A percentile compares a stretch with the other conserved stretches of the same genome.
Conservation (phyloP, 2,113 vertebrate genomes). For the Athene noctua region DNA sequence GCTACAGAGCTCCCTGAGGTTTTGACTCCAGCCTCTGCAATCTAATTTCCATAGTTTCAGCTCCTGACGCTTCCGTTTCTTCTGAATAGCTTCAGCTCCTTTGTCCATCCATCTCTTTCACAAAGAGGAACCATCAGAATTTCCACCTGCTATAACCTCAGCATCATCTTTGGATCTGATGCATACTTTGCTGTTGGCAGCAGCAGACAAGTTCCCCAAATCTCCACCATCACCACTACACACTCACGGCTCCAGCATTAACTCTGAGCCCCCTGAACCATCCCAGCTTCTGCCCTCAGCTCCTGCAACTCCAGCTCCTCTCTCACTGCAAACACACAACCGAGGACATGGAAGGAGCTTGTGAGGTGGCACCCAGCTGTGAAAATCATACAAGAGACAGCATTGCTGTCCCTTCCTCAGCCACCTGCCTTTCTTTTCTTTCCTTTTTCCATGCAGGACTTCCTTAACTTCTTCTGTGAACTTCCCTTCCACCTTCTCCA, state of each 20-base stretch:
- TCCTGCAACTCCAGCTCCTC: not conserved
- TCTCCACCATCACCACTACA: too few species aligned
- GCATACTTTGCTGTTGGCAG: not conserved
- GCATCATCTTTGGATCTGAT: not conserved
- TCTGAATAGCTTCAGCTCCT: not conserved
- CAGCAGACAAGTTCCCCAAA: not conserved
- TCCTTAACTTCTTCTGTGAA: not conserved
- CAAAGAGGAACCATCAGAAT: not conserved
- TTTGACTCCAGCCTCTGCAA: not conserved
- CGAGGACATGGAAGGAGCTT: not conserved
- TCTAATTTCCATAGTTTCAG: not conserved
- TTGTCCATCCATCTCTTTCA: not conserved
- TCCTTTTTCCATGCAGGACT: not conserved
- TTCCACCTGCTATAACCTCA: not conserved
- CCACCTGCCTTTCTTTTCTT: not conserved
- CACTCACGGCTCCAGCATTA: not conserved
- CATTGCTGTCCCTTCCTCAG: not conserved
- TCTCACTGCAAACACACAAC: not conserved
- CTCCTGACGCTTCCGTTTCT: not conserved
- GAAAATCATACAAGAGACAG: not conserved
- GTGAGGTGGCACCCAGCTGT: not conserved
- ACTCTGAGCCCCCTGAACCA: not conserved
- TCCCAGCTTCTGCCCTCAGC: not conserved
- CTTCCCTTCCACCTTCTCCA: not conserved
- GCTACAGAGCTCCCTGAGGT: not conserved